Evolutionary conservation across 2,113 vertebrate species (phyloP).

Genomic region (Todiramphus chloris): DNA sequence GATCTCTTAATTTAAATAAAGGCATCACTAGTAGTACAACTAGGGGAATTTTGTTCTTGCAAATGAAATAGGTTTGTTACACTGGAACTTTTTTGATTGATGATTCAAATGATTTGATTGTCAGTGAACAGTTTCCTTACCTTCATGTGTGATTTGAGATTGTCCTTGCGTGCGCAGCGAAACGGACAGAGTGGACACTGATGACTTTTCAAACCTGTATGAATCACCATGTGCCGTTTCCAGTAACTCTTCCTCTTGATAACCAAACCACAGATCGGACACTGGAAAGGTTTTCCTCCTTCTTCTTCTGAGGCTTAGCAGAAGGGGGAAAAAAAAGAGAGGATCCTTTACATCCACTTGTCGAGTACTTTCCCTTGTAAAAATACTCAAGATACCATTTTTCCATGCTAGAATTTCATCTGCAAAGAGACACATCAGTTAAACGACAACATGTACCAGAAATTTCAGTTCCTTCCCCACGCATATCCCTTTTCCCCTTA

Average conservation of each 20-base stretch:
- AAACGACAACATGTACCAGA: not conserved
- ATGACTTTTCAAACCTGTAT: constrained; percentile 98
- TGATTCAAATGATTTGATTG: not conserved
- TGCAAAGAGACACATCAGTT: not conserved
- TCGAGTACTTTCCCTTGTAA: not conserved
- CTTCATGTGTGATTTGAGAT: constrained; percentile 99
- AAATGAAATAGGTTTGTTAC: not conserved
- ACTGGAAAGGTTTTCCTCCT: constrained; percentile 97
- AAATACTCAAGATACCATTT: not conserved
- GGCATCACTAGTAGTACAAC: not conserved
- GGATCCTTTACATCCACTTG: not conserved
- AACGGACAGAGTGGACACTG: constrained; percentile 98
- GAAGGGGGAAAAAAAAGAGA: constrained; percentile 54
- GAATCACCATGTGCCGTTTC: constrained; percentile 99
- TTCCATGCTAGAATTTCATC: not conserved
- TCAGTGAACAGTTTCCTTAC: constrained; percentile 73
- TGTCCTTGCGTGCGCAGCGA: constrained; percentile 99
- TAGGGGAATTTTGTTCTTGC: not conserved
- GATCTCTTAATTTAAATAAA: not conserved
- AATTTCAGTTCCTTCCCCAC: not conserved
- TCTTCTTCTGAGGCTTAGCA: constrained; percentile 93
- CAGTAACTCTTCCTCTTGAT: constrained; percentile 99
- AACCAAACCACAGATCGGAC: constrained; percentile 97
- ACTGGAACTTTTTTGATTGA: not conserved
- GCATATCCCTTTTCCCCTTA: not conserved